Conservation (phyloP, 2,888 invertebrate species). For the Philaethria dido region DNA sequence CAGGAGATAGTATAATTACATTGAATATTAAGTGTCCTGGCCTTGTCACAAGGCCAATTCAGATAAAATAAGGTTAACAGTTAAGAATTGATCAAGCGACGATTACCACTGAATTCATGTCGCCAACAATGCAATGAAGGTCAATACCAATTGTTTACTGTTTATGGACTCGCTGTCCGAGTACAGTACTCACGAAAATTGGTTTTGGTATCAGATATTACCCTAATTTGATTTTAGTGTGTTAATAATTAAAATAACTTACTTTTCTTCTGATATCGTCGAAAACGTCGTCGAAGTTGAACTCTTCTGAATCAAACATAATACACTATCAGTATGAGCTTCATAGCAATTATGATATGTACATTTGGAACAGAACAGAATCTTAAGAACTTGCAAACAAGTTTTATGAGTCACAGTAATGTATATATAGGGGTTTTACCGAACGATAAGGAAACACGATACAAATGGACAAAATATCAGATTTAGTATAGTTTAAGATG, state of each 20-base stretch:
- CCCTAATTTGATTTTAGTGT: background rate
- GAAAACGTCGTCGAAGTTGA: conserved; percentile 23
- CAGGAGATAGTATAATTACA: conserved; percentile 5
- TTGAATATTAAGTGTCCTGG: conserved; percentile 17
- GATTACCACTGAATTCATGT: conserved; percentile 7
- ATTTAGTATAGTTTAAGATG: background rate
- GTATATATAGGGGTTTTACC: conserved; percentile 29
- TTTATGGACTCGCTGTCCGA: too few relatives aligned
- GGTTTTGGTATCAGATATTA: too few relatives aligned
- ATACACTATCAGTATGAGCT: conserved; percentile 13
- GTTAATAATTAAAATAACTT: conserved; percentile 10
- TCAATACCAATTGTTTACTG: conserved; percentile 4
- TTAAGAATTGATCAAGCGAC: conserved; percentile 25
- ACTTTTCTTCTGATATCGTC: conserved; percentile 14
- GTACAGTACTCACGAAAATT: background rate
- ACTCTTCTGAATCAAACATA: conserved; percentile 36
- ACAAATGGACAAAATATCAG: background rate
- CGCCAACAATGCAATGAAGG: conserved; percentile 3
- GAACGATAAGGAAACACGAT: conserved; percentile 6
- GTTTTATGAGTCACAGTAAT: conserved; percentile 26
- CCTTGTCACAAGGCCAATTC: conserved; percentile 22
- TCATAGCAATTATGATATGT: background rate
- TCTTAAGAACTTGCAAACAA: conserved; percentile 10
- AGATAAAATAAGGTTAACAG: conserved; percentile 23
- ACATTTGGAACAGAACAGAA: conserved; percentile 1